phyloP scores from a whole-genome alignment of 30 jellyfish, hydroid and myxozoan genomes.

The Aurelia coerulea region DNA sequence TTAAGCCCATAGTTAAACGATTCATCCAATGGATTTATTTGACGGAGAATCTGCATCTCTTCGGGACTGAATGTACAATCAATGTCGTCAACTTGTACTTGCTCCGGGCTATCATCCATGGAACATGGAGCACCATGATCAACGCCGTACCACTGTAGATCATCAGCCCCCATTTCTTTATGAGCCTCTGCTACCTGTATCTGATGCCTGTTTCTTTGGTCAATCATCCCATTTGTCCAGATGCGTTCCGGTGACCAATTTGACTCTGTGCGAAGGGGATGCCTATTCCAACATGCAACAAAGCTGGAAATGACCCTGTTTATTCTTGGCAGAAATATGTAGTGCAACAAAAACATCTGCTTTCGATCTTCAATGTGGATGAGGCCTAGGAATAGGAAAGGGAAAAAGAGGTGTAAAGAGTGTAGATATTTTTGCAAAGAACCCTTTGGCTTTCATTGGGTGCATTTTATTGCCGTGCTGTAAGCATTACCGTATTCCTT shows the following conservation, averaged over 20 bases:
- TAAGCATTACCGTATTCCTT: too few relatives aligned
- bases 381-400: too few relatives aligned
- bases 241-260: conserved; percentile 30
- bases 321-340: conserved; percentile 21
- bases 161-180: not conserved
- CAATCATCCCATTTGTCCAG: conserved; percentile 47
- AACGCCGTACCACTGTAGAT: conserved; percentile 15
- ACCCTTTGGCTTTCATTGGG: too few relatives aligned
- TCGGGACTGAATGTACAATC: not conserved
- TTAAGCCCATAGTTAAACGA: too few relatives aligned
- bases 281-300: conserved; percentile 16
- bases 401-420: too few relatives aligned
- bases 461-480: too few relatives aligned
- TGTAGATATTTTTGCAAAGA: too few relatives aligned
- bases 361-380: too few relatives aligned
- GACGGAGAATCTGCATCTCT: too few relatives aligned
- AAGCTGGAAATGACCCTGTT: conserved; percentile 10
- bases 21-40: too few relatives aligned
- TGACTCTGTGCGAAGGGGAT: conserved; percentile 41
- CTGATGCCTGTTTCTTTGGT: conserved; percentile 20
- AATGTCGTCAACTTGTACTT: conserved; percentile 21
- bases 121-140: conserved; percentile 4
- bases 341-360: not conserved
- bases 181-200: conserved; percentile 13
- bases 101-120: not conserved